These are phyloP conservation scores for Hybos culiciformis DNA, from an alignment of 2,888 invertebrate genomes.

Conservation along the genomic window DNA sequence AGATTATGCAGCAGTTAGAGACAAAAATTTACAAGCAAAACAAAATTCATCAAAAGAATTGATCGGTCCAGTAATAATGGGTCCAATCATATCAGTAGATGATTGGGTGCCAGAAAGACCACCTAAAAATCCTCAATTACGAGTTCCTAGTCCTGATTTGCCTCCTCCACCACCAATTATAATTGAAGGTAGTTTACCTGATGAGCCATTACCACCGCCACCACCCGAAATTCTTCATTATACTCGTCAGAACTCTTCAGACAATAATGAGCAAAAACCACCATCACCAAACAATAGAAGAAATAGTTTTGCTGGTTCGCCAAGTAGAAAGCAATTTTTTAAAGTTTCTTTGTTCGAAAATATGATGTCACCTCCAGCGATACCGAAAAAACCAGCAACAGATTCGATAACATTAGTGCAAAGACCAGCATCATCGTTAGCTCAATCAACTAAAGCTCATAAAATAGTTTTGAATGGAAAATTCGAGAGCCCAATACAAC, in stretches of 20 bases:
- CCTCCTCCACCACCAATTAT: conserved; percentile 34
- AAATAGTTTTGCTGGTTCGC: conserved; percentile 36
- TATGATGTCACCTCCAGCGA: conserved; percentile 27
- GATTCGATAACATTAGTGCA: conserved; percentile 15
- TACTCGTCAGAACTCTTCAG: conserved; percentile 12
- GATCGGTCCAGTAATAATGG: conserved; percentile 46
- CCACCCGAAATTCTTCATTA: conserved; percentile 32
- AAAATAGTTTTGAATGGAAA: conserved; percentile 25
- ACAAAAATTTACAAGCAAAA: conserved; percentile 22
- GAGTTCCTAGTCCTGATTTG: conserved; percentile 36
- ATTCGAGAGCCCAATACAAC: conserved; percentile 16
- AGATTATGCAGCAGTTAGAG: conserved; percentile 42
- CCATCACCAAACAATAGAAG: conserved; percentile 31
- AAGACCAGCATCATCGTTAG: conserved; percentile 22
- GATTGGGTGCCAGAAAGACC: conserved; percentile 63
- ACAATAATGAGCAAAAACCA: conserved; percentile 20
- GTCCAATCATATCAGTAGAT: conserved; percentile 47
- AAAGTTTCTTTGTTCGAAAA: conserved; percentile 17
- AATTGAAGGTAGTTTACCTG: conserved; percentile 23
- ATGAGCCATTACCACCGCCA: conserved; percentile 36
- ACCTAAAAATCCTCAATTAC: conserved; percentile 57
- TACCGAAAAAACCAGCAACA: conserved; percentile 29
- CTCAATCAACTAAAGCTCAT: conserved; percentile 22
- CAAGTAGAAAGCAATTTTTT: conserved; percentile 25
- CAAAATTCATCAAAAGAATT: conserved; percentile 30